Conservation (phyloP, 2,797 vertebrate genomes). For the Pterois miles region DNA sequence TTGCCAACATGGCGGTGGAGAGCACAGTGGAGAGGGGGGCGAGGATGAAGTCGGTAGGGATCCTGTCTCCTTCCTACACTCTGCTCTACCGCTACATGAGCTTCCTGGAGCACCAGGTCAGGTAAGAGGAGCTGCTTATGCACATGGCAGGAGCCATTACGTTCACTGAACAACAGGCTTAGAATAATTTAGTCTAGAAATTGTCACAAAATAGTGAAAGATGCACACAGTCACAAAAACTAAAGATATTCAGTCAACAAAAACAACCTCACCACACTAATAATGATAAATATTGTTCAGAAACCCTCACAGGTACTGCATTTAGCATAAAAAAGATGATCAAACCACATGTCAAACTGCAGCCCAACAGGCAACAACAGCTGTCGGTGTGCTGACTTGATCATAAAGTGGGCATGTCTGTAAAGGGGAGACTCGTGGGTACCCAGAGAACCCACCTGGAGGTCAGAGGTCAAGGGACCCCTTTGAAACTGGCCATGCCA, state of each 20-base stretch:
- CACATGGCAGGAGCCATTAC: background rate
- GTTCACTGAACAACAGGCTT: background rate
- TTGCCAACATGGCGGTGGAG: constrained; percentile 97
- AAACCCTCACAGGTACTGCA: too few relatives aligned
- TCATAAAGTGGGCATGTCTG: too few relatives aligned
- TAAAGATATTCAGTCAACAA: background rate
- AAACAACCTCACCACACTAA: background rate
- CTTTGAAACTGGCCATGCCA: too few relatives aligned
- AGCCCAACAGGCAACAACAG: too few relatives aligned
- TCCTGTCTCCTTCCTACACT: constrained; percentile 95
- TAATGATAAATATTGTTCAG: too few relatives aligned
- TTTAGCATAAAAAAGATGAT: too few relatives aligned
- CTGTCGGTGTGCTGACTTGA: too few relatives aligned
- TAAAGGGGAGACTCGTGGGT: too few relatives aligned
- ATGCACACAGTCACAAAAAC: background rate
- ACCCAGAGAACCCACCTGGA: too few relatives aligned
- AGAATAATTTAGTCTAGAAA: background rate
- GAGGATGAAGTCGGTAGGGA: constrained; percentile 96
- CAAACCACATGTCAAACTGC: too few relatives aligned
- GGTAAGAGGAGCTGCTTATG: constrained; percentile 79
- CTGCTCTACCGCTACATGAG: constrained; percentile 96
- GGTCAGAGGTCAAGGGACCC: too few relatives aligned
- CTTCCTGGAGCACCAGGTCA: constrained; percentile 97
- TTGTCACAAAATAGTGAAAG: background rate
- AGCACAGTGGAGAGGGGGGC: constrained; percentile 92